Evolutionary conservation across 2,797 vertebrate species (phyloP).

Genomic region (Tenualosa ilisha): DNA sequence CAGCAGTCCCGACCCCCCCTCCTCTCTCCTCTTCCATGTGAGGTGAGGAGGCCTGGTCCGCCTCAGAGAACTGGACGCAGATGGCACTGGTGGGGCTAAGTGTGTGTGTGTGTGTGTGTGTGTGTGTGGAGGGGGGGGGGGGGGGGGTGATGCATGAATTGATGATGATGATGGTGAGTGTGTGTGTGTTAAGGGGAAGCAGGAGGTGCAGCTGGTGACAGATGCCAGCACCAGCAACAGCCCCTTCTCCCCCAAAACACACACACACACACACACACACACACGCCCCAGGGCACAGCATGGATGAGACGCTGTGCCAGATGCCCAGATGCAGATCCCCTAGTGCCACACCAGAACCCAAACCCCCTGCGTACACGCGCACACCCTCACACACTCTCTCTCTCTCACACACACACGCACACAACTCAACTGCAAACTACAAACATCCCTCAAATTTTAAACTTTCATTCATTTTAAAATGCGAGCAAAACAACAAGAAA

Average conservation of each 20-base stretch:
- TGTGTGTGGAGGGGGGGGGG: not conserved
- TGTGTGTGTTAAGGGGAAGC: not conserved
- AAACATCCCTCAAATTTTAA: not conserved
- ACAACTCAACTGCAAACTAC: not conserved
- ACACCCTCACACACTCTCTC: not conserved
- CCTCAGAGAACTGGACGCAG: constrained; percentile 15
- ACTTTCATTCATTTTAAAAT: no score
- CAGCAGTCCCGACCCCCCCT: not conserved
- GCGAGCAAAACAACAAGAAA: no score
- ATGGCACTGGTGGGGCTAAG: constrained; percentile 15
- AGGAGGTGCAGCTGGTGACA: constrained; percentile 26
- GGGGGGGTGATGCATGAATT: constrained; percentile 17
- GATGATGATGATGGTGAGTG: constrained; percentile 11
- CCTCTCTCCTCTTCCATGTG: not conserved
- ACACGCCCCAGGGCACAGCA: constrained; percentile 18
- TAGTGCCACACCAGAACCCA: not conserved
- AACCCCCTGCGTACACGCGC: not conserved
- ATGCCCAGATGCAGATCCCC: constrained; percentile 24
- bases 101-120: not conserved
- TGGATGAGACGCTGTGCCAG: not conserved
- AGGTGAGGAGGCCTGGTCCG: constrained; percentile 5
- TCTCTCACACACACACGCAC: not conserved
- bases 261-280: not conserved
- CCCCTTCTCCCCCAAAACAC: not conserved
- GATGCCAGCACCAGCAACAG: constrained; percentile 23